A percentile compares a stretch with the other conserved stretches of the same genome.
These are phyloP conservation scores for Spodoptera littoralis DNA, from an alignment of 2,888 invertebrate genomes.

Conservation along the genomic window DNA sequence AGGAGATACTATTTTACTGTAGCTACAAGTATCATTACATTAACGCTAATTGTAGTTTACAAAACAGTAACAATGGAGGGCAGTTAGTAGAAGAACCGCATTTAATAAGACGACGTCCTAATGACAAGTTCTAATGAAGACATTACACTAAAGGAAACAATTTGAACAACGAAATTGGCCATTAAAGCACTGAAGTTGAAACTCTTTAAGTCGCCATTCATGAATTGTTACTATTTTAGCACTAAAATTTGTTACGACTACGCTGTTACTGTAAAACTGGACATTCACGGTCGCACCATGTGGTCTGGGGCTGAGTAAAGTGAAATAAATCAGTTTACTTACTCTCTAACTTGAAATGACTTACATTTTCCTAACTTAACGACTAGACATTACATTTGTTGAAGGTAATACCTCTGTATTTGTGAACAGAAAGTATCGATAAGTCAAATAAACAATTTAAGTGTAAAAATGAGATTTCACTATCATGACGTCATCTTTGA, in stretches of 20 bases:
- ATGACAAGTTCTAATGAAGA: constrained; percentile 22
- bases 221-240: constrained; percentile 24
- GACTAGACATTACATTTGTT: no score
- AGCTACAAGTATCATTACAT: background rate
- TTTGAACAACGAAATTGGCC: constrained; percentile 16
- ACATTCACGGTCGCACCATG: background rate
- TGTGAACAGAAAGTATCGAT: no score
- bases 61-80: background rate
- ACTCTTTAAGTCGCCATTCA: constrained; percentile 23
- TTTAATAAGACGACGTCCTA: constrained; percentile 15
- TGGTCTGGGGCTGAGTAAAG: no score
- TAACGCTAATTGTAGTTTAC: background rate
- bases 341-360: no score
- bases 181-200: constrained; percentile 25
- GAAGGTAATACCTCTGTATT: no score
- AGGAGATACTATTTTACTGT: background rate
- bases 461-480: no score
- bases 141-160: constrained; percentile 17
- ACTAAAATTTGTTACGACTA: constrained; percentile 34
- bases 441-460: no score
- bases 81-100: constrained; percentile 1
- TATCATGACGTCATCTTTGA: no score
- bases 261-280: constrained; percentile 3
- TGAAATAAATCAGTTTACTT: no score
- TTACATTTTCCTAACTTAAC: no score